Base-by-base conservation (phyloP, 1,140 invertebrate genomes). In the Drosophila pruinosa region DNA sequence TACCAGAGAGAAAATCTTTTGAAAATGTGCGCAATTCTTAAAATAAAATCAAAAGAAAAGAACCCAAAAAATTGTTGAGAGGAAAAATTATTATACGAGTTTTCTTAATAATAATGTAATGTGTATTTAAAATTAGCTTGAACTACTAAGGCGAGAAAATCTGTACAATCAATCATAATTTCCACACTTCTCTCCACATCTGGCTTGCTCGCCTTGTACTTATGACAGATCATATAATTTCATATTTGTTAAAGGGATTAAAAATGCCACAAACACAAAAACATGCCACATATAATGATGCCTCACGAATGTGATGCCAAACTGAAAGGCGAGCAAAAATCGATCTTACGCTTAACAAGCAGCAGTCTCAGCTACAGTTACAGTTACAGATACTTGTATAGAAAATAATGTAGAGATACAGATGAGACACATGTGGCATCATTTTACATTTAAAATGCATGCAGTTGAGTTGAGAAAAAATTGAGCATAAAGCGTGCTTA, bases 401-500 rank as follows among this genome's bases (percentile, higher is more conserved):
- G 34, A 3, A 36, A n/a, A 14, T 34, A 53, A 36, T 26, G 39
- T 8, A 31, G 36, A 52, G 38, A 67, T 21, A 61, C 39, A n/a
- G n/a, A n/a, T n/a, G n/a, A n/a, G n/a, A 45, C 82, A 88, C 82
- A 88, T 88, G 82, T 89, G 82, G 82, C 78, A 88, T 88, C 78
- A 67, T 69, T 72, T 88, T 88, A 89, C 82, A 89, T 64, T 52
- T 72, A 68, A 71, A 43, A 83, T 82, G 78, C 78, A 69, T 81
- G 73, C 73, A 75, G 39, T 19, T 3, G 24, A 21, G 53, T 43
- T 39, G 50, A 28, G 39, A 28, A 62, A 85, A 78, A 88, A 89
- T 89, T 88, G 83, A 69, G 82, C 82, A 75, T 75, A 88, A 88
- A 88, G 83, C 82, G 82, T 88, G 82, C 68, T 89, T 82, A 88